A percentile compares a stretch with the other conserved stretches of the same genome.
Conservation (phyloP, 2,113 vertebrate genomes). For the Notothenia coriiceps region DNA sequence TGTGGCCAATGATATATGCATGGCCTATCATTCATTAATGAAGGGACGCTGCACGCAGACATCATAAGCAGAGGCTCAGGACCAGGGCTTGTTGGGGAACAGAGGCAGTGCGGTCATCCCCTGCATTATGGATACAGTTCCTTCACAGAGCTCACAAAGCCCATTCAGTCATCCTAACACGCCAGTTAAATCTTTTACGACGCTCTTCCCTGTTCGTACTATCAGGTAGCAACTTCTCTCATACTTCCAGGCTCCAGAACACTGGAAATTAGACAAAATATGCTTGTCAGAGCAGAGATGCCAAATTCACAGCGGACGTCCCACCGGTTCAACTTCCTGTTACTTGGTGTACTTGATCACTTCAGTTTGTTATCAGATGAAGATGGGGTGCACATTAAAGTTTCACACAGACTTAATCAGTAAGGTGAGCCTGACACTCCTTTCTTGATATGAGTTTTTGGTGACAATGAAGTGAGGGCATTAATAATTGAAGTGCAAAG, state of each 20-base stretch:
- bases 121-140: conserved; percentile 82
- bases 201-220: conserved; percentile 58
- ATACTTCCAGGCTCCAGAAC: conserved; percentile 33
- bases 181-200: conserved; percentile 81
- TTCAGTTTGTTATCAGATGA: conserved; percentile 62
- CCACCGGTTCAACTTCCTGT: background rate
- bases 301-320: conserved; percentile 1
- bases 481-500: conserved; percentile 83
- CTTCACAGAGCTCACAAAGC: conserved; percentile 70
- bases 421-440: conserved; percentile 84
- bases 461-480: conserved; percentile 81
- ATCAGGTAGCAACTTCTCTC: conserved; percentile 68
- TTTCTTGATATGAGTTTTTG: conserved; percentile 84
- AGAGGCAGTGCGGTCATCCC: conserved; percentile 69
- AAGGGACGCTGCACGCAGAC: conserved; percentile 53
- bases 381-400: conserved; percentile 83
- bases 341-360: background rate
- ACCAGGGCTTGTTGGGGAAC: conserved; percentile 65
- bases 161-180: conserved; percentile 73
- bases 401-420: conserved; percentile 85
- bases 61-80: conserved; percentile 63
- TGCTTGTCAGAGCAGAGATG: background rate
- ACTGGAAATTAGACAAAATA: conserved; percentile 33
- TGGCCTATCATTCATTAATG: conserved; percentile 67
- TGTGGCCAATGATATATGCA: conserved; percentile 44